Percentiles rank a stretch among this genome's conserved stretches.
phyloP scores from a whole-genome alignment of 2,797 vertebrate genomes.

The Etheostoma perlongum region DNA sequence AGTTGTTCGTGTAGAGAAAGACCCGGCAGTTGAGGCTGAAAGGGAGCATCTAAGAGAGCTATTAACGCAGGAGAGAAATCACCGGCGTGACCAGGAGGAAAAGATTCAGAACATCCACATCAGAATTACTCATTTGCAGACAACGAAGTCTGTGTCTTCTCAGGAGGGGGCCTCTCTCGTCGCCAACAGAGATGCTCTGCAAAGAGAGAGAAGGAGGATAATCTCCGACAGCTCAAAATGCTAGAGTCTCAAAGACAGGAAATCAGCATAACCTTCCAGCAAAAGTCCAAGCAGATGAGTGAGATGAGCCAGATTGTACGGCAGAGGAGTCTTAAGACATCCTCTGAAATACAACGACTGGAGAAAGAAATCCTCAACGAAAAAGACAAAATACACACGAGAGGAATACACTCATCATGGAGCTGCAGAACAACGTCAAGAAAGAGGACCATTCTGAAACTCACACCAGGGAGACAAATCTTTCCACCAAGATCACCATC shows the following conservation, averaged over 20 bases:
- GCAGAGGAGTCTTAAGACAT: slow-evolving; percentile 87
- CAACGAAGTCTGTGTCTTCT: slow-evolving; percentile 80
- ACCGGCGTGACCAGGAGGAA: slow-evolving; percentile 87
- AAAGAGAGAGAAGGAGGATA: slow-evolving; percentile 86
- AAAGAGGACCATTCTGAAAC: slow-evolving; percentile 89
- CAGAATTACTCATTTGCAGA: slow-evolving; percentile 84
- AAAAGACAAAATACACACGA: slow-evolving; percentile 90
- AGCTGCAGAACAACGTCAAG: slow-evolving; percentile 84
- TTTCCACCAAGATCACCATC: slow-evolving; percentile 95
- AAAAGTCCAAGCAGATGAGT: slow-evolving; percentile 88
- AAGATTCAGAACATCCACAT: slow-evolving; percentile 80
- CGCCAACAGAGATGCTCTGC: slow-evolving; percentile 76
- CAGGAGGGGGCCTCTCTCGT: slow-evolving; percentile 86
- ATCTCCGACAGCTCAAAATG: slow-evolving; percentile 84
- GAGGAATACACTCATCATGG: slow-evolving; percentile 86
- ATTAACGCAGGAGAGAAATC: slow-evolving; percentile 86
- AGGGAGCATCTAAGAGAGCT: slow-evolving; percentile 87
- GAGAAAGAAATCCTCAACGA: slow-evolving; percentile 90
- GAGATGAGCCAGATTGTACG: slow-evolving; percentile 86
- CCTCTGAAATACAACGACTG: slow-evolving; percentile 86
- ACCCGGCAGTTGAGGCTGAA: slow-evolving; percentile 88
- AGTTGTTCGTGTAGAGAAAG: slow-evolving; percentile 94
- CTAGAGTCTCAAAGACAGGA: slow-evolving; percentile 88
- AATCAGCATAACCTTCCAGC: slow-evolving; percentile 86
- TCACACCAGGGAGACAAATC: slow-evolving; percentile 92